Evolutionary conservation across 2,797 vertebrate genomes (phyloP), one percentile per base, ranked within the genome.

Genomic region (Danio aesculapii): DNA sequence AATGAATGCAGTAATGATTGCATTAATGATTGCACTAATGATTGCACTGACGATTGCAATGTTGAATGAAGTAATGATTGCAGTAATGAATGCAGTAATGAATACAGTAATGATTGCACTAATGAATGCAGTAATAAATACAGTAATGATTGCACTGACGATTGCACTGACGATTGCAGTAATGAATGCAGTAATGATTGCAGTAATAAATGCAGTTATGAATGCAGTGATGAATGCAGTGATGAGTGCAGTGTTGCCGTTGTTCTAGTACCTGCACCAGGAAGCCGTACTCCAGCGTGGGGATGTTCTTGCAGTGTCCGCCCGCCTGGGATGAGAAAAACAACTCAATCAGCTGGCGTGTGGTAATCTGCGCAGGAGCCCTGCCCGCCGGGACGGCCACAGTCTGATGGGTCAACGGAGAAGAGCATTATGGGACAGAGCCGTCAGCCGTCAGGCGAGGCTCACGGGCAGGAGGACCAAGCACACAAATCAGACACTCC

Each of bases 231-330:
- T 30, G 0, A 41, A 43, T 77, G 62, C 46, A 12, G 8, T 46
- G 17, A 49, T 58, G 66, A 19, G 66, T 69, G 44, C 14, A 43
- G 9, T n/a, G 75, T n/a, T 17, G 67, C 6, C 7, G 11, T 46
- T 19, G 2, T 46, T 19, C 46, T 6, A 21, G 91, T 94, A 99
- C 97, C 96, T 99, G 98, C 85, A 99, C 98, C 49, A 99, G 95
- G 92, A 99, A 99, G 89, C 98, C 98, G 8, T 98, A 99, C 88
- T 99, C 98, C 95, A 99, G 92, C 13, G 98, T 99, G 81, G 98
- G 98, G 89, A 98, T 94, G 86, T 97, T 99, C 94, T 99, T 99
- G 94, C 98, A 99, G 92, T 99, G 98, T 86, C 97, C 97, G n/a
- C 97, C 97, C 53, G 98, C 98, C 98, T 99, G 94, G 70, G 89